Base-by-base conservation (phyloP, 1,140 invertebrate species). In the Hyposmocoma kahamanoa region DNA sequence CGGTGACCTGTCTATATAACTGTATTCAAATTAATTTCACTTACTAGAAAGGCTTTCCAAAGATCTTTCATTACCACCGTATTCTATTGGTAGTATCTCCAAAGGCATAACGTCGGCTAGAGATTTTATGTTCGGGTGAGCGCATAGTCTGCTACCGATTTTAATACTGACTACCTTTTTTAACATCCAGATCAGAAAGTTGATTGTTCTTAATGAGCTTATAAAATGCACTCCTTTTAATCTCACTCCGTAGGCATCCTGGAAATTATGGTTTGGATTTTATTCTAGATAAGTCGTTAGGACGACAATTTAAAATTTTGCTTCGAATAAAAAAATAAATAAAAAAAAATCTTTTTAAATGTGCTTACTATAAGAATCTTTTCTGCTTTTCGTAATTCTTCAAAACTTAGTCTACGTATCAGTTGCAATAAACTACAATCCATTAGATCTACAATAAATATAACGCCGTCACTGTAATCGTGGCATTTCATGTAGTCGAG, bases 381-480 rank as follows among this genome's bases (percentile, higher is more conserved):
- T 2, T 50, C 9, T n/a, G 18, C 20, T 28, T 62, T 28, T 9
- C 47, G 41, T 9, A 62, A 20, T 1, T 54, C 44, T 5, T 15
- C 9, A 11, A 54, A n/a, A n/a, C 51, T 38, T n/a, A 57, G 5
- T 15, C 26, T 38, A 18, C n/a, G 28, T n/a, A 47, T 34, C 0
- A 49, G 3, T 18, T 55, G 46, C 32, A 50, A 24, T 6, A 54
- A 10, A 41, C 49, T 53, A 3, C 34, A 15, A n/a, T 53, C 42
- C 19, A 36, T 58, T 9, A 45, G 54, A 30, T 68, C 62, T 1
- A 49, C 1, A 2, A 56, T 11, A 2, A 53, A 6, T 10, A 68
- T 46, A 1, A 56, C 1, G 0, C 65, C 65, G 34, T 59, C 59
- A 22, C 36, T 51, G 20, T 60, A 67, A 32, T 67, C 64, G 17